Percentiles rank a stretch among this genome's conserved stretches.
Evolutionary conservation across 2,888 invertebrate species (phyloP).

Genomic region (Acanthosepion lycidas): DNA sequence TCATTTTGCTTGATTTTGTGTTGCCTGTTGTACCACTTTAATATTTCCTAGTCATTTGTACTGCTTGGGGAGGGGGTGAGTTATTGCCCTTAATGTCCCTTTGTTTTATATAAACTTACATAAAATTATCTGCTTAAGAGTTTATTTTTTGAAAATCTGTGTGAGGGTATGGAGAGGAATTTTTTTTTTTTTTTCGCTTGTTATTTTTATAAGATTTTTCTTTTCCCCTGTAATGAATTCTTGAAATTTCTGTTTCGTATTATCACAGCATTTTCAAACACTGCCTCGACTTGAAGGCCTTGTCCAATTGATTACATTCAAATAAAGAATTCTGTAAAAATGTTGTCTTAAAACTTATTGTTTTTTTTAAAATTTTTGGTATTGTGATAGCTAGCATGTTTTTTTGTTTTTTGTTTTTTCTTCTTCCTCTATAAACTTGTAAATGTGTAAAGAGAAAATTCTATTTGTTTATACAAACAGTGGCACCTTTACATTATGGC

Average conservation of each 20-base stretch:
- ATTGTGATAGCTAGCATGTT: too few relatives aligned
- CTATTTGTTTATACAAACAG: too few relatives aligned
- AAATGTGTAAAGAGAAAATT: too few relatives aligned
- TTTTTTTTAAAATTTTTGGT: too few relatives aligned
- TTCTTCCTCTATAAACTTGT: too few relatives aligned
- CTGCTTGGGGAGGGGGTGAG: background rate
- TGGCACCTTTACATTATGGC: too few relatives aligned
- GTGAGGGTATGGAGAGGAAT: background rate
- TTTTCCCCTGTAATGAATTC: background rate
- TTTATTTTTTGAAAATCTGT: background rate
- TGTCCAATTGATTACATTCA: constrained; percentile 20
- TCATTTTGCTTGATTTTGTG: constrained; percentile 6
- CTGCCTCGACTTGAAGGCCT: background rate
- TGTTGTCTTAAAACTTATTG: too few relatives aligned
- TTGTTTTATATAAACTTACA: background rate
- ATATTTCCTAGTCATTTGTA: background rate
- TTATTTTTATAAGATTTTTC: background rate
- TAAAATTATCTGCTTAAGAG: background rate
- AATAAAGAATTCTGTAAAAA: constrained; percentile 13
- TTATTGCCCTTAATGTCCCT: background rate
- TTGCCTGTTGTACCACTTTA: background rate
- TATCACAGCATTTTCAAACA: background rate
- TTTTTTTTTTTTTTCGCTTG: background rate
- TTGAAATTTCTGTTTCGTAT: background rate
- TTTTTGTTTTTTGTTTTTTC: too few relatives aligned